Evolutionary conservation across 2,797 vertebrate genomes (phyloP), one percentile per base, ranked within the genome.

Genomic region (Melanotaenia boesemani): DNA sequence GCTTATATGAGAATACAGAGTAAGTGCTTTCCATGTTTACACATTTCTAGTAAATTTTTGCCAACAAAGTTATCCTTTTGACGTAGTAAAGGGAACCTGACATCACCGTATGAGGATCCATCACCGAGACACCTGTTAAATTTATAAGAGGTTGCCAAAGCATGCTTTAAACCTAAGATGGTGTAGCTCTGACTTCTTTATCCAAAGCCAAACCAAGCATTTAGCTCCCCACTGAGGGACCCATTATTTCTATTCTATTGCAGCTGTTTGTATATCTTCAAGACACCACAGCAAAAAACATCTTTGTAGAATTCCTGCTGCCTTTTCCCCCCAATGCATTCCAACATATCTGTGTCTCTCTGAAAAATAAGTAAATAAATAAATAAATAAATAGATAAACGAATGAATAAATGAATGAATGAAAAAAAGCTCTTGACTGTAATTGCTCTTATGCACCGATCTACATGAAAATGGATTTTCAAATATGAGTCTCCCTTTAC

Each of bases 381-480:
- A 26, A 26, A 26, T 26, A 26, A 2, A 26, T 26, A 26, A 2
- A n/a, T n/a, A n/a, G n/a, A 26, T 2, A 2, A 26, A 26, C 2
- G 26, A 26, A 26, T 26, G 2, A 26, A 26, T 26, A 2, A 26
- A 20, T 1, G 4, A 18, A 18, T 15, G 4, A 16, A 16, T 15
- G 39, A 57, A 64, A 73, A 81, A 81, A 82, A 76, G 22, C 41
- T 62, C 72, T 77, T 63, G 63, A 90, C 86, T 83, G 87, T 93
- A 94, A 93, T 93, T 93, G 91, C 85, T 92, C 87, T 93, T 92
- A 90, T 86, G 80, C 90, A 88, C 84, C 48, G 39, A 82, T 86
- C 86, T 84, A 85, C 78, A 87, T 90, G 73, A 91, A 94, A 94
- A 93, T 92, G 86, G 88, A 92, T 94, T 94, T 92, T 91, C 84